Base-by-base conservation (phyloP, 2,888 invertebrate genomes). In the Subacronicta megacephala region DNA sequence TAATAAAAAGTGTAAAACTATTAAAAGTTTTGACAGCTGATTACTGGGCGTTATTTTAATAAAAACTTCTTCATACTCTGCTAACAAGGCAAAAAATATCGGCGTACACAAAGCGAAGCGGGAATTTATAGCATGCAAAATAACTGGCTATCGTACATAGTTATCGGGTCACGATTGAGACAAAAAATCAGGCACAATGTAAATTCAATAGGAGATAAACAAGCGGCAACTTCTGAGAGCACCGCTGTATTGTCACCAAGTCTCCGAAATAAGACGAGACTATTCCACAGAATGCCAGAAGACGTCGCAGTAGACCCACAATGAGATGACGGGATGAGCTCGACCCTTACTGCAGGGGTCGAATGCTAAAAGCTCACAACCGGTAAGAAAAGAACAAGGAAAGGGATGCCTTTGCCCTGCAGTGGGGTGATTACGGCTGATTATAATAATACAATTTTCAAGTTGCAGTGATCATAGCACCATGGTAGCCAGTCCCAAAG, bases 71-170 rank as follows among this genome's bases (percentile, higher is more conserved):
- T 69, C 54, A 51, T 45, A 47, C 43, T 35, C 40, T 33, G 50
- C 72, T 81, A 82, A 82, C 79, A 75, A 83, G 79, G 58, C 75
- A 84, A 82, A 83, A 84, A 82, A 71, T 60, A 61, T 63, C 82
- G 82, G 80, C 80, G 41, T 46, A 44, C 47, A 74, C 82, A 86
- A 85, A 84, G 84, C 58, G 17, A 58, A 52, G 44, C 57, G 33
- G 56, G 67, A 69, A 78, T 79, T 82, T 77, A 75, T 80, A 72
- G 66, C 62, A 71, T 74, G 73, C 73, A 74, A 76, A 75, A 79
- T 74, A 75, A 75, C 67, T 61, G 49, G 45, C 13, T 60, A 61
- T 50, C 47, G 44, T 56, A 50, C 52, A 53, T 59, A 64, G 75
- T 77, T 72, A 74, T 71, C 54, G 61, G 68, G 82, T 84, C 82